Conservation (phyloP, 1,140 invertebrate genomes). For the Apocrypta bakeri region DNA sequence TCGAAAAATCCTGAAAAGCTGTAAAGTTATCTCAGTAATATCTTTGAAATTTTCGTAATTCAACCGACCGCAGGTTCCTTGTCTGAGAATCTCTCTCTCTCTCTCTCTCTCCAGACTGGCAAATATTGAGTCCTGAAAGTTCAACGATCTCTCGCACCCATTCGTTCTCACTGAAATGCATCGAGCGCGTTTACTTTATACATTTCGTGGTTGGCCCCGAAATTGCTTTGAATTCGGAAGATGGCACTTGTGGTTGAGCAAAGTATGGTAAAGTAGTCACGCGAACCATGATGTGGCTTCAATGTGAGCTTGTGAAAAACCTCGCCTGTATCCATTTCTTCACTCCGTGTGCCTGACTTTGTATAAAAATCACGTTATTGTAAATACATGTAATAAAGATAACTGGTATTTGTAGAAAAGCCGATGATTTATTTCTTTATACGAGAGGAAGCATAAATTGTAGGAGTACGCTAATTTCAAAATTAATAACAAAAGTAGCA, state of each 20-base stretch:
- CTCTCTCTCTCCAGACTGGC: background rate
- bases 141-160: constrained; percentile 9
- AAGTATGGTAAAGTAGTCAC: background rate
- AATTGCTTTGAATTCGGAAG: constrained; percentile 21
- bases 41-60: background rate
- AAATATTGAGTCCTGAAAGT: constrained; percentile 5
- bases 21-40: background rate
- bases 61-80: background rate
- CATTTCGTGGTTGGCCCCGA: constrained; percentile 4
- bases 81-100: background rate
- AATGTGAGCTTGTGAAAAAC: background rate
- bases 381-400: too few species aligned
- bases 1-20: too few species aligned
- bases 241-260: constrained; percentile 16
- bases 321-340: too few species aligned
- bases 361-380: too few species aligned
- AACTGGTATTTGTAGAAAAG: background rate
- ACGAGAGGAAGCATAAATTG: background rate
- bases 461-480: background rate
- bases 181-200: constrained; percentile 19
- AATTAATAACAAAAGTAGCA: background rate
- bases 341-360: too few species aligned
- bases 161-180: constrained; percentile 18
- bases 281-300: background rate
- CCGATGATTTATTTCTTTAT: background rate